A percentile compares a stretch with the other conserved stretches of the same genome.
Conservation (phyloP, 1,140 invertebrate genomes). For the Cydia amplana region DNA sequence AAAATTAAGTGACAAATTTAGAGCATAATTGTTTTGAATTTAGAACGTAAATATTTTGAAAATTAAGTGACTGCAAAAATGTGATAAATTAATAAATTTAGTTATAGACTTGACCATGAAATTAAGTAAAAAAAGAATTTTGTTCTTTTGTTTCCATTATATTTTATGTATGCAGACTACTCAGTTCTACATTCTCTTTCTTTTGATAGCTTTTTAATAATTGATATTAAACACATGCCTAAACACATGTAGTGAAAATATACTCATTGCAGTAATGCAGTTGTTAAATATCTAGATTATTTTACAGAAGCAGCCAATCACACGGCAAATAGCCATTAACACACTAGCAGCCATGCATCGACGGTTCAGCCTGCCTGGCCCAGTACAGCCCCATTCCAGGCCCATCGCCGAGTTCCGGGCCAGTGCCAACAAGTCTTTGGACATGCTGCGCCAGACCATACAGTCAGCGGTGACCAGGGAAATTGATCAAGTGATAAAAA, state of each 20-base stretch:
- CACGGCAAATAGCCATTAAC: constrained; percentile 82
- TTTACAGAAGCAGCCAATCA: constrained; percentile 81
- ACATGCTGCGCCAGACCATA: constrained; percentile 86
- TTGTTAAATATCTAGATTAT: constrained; percentile 15
- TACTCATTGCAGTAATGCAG: too few relatives aligned
- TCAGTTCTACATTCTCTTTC: too few relatives aligned
- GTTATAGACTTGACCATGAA: neutral
- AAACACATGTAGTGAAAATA: too few relatives aligned
- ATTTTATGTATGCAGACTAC: constrained; percentile 27
- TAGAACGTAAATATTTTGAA: too few relatives aligned
- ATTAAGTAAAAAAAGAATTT: neutral
- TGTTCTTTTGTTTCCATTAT: constrained; percentile 30
- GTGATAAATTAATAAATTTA: neutral
- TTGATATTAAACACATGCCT: too few relatives aligned
- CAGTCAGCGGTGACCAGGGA: constrained; percentile 89
- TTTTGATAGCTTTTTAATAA: too few relatives aligned
- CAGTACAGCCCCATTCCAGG: constrained; percentile 77
- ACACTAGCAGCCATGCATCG: constrained; percentile 81
- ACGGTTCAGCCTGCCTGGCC: constrained; percentile 78
- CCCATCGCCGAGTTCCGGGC: constrained; percentile 77
- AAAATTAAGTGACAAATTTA: neutral
- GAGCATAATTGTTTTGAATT: too few relatives aligned
- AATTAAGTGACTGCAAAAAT: neutral
- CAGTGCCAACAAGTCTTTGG: constrained; percentile 86
- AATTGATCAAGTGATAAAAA: constrained; percentile 87